Conservation (phyloP, 2,113 vertebrate species). For the Rhodinocichla rosea region DNA sequence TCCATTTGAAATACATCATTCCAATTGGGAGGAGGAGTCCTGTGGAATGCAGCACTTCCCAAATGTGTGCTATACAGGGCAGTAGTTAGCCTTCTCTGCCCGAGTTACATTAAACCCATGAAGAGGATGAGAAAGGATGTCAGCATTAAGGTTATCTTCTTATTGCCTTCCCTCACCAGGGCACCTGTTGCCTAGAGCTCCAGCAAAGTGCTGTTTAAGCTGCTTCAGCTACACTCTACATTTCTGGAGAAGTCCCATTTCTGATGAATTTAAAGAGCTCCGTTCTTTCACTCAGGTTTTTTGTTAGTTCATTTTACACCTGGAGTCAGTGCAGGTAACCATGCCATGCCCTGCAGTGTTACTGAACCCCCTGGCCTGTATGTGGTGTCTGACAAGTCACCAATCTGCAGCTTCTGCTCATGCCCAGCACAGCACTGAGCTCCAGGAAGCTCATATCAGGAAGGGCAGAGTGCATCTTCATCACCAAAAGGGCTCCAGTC, state of each 20-base stretch:
- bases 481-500: neutral
- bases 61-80: neutral
- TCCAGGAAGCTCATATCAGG: neutral
- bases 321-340: neutral
- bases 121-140: neutral
- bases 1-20: neutral
- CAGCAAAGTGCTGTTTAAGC: neutral
- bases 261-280: neutral
- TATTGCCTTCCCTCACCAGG: neutral
- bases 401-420: neutral
- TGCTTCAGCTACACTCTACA: neutral
- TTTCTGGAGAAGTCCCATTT: neutral
- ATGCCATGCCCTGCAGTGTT: accelerated
- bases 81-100: neutral
- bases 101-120: neutral
- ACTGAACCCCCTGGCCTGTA: neutral
- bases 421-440: accelerated
- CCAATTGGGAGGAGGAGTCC: neutral
- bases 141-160: neutral
- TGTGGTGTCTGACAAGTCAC: neutral
- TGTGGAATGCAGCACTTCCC: neutral
- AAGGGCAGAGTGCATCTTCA: neutral
- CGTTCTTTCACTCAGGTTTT: neutral
- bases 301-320: neutral
- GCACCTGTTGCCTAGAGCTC: neutral